phyloP scores from a whole-genome alignment of 2,797 vertebrate species.

The Cuniculus paca region DNA sequence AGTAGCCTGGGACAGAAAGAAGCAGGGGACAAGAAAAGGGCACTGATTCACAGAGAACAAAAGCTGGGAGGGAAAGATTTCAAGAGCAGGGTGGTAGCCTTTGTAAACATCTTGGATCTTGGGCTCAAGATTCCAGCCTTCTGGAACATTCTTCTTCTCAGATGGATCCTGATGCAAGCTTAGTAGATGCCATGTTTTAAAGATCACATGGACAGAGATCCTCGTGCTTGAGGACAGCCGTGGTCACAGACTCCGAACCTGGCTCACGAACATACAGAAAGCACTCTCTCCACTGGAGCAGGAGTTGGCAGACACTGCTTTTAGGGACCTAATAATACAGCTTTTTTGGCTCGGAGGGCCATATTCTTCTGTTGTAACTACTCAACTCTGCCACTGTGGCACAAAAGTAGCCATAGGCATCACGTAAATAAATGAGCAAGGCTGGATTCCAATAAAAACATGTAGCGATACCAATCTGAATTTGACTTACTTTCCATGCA shows the following conservation, averaged over 20 bases:
- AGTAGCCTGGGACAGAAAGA: background rate
- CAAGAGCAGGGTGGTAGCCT: background rate
- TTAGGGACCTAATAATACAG: background rate
- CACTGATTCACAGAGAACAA: background rate
- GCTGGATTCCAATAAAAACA: background rate
- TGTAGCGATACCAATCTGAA: slow-evolving; percentile 11
- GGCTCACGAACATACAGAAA: background rate
- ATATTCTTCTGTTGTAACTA: background rate
- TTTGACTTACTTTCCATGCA: slow-evolving; percentile 29
- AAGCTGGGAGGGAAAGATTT: background rate
- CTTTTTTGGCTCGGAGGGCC: background rate
- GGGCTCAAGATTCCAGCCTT: background rate
- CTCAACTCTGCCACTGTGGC: background rate
- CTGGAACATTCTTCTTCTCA: slow-evolving; percentile 43
- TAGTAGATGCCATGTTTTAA: slow-evolving; percentile 6
- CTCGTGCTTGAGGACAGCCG: background rate
- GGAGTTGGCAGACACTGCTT: background rate
- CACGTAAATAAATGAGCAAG: background rate
- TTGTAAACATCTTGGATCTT: background rate
- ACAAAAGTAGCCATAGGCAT: background rate
- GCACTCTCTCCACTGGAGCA: background rate
- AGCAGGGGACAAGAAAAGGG: background rate
- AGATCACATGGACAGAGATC: background rate
- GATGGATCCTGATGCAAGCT: background rate
- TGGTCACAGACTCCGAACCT: background rate